Evolutionary conservation across 1,140 invertebrate species (phyloP), one percentile per base, ranked within the genome.

Genomic region (Melipona quadrifasciata): DNA sequence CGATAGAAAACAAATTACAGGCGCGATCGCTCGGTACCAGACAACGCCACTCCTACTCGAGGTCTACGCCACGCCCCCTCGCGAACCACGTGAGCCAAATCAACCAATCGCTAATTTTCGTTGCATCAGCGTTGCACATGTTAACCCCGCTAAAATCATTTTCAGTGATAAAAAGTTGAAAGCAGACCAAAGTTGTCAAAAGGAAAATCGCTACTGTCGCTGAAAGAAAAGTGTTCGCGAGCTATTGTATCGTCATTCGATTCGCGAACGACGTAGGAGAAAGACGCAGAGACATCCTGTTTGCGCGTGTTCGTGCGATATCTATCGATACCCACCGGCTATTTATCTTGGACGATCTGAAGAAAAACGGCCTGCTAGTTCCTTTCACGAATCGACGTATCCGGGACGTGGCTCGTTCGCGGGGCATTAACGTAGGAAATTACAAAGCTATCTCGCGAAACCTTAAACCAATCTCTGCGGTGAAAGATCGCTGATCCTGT

Each of bases 401-500:
- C 34, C 76, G 76, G 39, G 61, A 53, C 39, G 16, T n/a, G 16
- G 14, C 34, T 0, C 16, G 19, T 17, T 31, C n/a, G 21, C 11
- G 71, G n/a, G 17, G 39, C 17, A 55, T 67, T 78, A 67, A n/a
- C 65, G 51, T 55, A 70, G 51, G 21, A 71, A 80, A 80, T 80
- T 57, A n/a, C 47, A n/a, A 70, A 70, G 65, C 31, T 80, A 80
- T 70, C 74, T 76, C 24, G 51, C 31, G 31, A 11, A 19, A 39
- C 31, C 65, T 57, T 39, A 12, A 65, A 47, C 31, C 65, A 47
- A 71, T 39, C 78, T 80, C 10, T 14, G 12, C 0, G 16, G 77
- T 47, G 51, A 70, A 57, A 80, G 64, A 80, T 80, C 57, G 31
- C 24, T 34, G 80, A 82, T 75, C 80, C 27, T 65, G 70, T 34